Evolutionary conservation across 2,797 vertebrate genomes (phyloP).

Genomic region (Melanotaenia boesemani): DNA sequence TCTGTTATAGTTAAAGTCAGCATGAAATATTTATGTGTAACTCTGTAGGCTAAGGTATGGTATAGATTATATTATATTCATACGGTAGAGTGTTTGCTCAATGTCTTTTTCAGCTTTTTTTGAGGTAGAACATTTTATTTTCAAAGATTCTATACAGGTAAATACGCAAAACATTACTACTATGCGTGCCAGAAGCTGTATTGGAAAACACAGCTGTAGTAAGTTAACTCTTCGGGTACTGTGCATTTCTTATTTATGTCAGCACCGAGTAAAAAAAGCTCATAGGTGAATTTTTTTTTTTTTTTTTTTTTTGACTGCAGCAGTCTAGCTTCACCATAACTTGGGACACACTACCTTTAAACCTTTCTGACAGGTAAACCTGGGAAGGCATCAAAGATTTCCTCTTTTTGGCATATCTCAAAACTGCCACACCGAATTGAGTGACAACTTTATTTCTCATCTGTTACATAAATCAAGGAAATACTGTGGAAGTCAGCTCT

Average conservation of each 20-base stretch:
- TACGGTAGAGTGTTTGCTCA: conserved; percentile 25
- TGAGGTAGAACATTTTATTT: conserved; percentile 51
- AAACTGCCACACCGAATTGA: conserved; percentile 80
- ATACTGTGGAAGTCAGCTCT: conserved; percentile 76
- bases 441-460: conserved; percentile 84
- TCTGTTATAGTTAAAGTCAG: conserved; percentile 43
- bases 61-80: conserved; percentile 20
- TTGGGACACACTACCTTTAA: conserved; percentile 65
- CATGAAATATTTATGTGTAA: conserved; percentile 54
- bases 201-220: conserved; percentile 48
- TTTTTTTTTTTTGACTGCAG: conserved; percentile 43
- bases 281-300: conserved; percentile 50
- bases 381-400: conserved; percentile 77
- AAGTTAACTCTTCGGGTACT: conserved; percentile 53
- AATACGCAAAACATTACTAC: conserved; percentile 26
- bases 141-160: conserved; percentile 36
- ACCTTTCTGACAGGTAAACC: conserved; percentile 76
- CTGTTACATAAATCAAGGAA: conserved; percentile 81
- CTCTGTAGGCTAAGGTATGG: conserved; percentile 26
- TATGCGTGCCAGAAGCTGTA: conserved; percentile 30
- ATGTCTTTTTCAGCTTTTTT: conserved; percentile 40
- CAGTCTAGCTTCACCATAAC: conserved; percentile 58
- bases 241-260: conserved; percentile 42
- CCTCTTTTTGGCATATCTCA: conserved; percentile 76
- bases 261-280: conserved; percentile 50